A percentile compares a stretch with the other conserved stretches of the same genome.
phyloP scores from a whole-genome alignment of 35 echinoderm and acorn worm genomes.

The Nesometra sesokonis region DNA sequence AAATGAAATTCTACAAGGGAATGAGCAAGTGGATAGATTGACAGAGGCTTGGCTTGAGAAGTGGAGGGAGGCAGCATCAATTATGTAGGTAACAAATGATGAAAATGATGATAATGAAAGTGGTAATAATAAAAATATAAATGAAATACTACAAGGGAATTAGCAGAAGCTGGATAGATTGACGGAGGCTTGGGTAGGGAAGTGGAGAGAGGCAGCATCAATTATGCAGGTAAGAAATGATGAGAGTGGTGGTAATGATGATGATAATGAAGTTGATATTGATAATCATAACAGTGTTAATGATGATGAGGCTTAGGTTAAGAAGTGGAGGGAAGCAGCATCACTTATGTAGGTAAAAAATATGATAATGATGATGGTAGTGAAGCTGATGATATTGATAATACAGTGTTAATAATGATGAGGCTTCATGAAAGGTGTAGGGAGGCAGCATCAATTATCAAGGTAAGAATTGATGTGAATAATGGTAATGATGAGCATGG shows the following conservation, averaged over 20 bases:
- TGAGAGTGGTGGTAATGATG: background rate
- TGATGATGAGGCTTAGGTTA: background rate
- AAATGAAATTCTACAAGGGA: slow-evolving; percentile 83
- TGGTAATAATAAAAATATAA: slow-evolving; percentile 40
- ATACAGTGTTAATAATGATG: background rate
- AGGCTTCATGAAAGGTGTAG: background rate
- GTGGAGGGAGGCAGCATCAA: slow-evolving; percentile 84
- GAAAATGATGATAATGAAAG: background rate
- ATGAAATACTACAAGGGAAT: slow-evolving; percentile 89
- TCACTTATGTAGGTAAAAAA: no score
- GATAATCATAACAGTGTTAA: background rate
- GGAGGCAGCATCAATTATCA: background rate
- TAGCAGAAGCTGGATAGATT: slow-evolving; percentile 81
- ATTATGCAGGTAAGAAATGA: no score
- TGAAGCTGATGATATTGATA: background rate
- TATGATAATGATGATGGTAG: background rate
- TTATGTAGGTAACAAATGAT: slow-evolving; percentile 64
- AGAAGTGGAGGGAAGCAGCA: no score
- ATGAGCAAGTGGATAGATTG: slow-evolving; percentile 85
- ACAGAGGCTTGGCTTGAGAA: slow-evolving; percentile 96
- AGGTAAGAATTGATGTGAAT: background rate
- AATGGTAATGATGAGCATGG: background rate
- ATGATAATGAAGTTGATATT: background rate
- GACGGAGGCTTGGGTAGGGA: slow-evolving; percentile 93
- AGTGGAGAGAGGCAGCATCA: slow-evolving; percentile 57